Evolutionary conservation across 2,797 vertebrate genomes (phyloP), one percentile per base, ranked within the genome.

Genomic region (Rhyacichthys aspro): DNA sequence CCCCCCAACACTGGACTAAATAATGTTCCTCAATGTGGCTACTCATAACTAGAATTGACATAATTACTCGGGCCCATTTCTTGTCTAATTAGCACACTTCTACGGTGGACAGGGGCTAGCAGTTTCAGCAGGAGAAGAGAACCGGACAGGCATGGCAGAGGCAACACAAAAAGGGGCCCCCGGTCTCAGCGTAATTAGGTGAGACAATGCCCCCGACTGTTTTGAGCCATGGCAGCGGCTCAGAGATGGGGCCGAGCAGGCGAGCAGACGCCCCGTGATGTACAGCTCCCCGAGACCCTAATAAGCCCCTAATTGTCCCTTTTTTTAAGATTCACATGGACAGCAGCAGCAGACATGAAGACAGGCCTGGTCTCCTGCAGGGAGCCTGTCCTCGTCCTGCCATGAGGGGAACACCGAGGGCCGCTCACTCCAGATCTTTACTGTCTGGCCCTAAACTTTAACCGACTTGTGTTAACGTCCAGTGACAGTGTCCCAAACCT

Each of bases 31-130:
- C 92, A 94, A 88, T 93, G 92, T 92, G 88, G 82, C 11, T 18
- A 70, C 88, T 86, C 79, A 80, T 94, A 96, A 97, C 89, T 1
- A 91, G 92, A 93, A 86, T 82, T 94, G 95, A 96, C 95, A 95
- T 94, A 93, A 95, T 95, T 93, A 90, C 94, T 94, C 83, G 86
- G 92, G 91, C 95, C 91, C 83, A 91, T 94, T 95, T 96, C 94
- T 94, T 84, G 91, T 94, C 90, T 96, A 96, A 97, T 96, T 97
- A 97, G 94, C 95, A 96, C 91, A 94, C 93, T 94, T 94, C 93
- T 91, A 93, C 88, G 71, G 85, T 65, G 88, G 92, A 92, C 91
- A 67, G 90, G 91, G 92, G 88, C 93, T 83, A 93, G 91, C 91
- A 86, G 90, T 89, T n/a, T 89, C 75, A 93, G 91, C 91, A 93